Percentiles rank a stretch among this genome's conserved stretches.
Evolutionary conservation across 2,888 invertebrate genomes (phyloP).

Genomic region (Mimumesa dahlbomi): DNA sequence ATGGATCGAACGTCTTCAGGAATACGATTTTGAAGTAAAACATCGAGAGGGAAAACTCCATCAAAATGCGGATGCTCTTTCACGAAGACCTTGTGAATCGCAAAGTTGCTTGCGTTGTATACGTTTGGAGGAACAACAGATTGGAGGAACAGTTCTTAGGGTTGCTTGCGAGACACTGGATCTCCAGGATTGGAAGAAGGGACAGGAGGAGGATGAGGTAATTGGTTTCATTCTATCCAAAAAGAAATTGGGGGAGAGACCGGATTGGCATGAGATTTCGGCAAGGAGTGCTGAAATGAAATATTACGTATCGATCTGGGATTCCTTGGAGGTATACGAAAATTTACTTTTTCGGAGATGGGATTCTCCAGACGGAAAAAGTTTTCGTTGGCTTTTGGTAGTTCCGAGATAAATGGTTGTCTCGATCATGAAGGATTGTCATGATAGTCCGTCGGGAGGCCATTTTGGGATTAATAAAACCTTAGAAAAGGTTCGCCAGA

Average conservation of each 20-base stretch:
- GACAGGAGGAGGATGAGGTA: not conserved
- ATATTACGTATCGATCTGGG: not conserved
- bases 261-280: not conserved
- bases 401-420: not conserved
- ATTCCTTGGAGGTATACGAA: not conserved
- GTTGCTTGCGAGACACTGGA: not conserved
- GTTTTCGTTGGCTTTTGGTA: not conserved
- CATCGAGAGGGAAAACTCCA: not conserved
- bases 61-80: not conserved
- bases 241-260: not conserved
- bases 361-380: not conserved
- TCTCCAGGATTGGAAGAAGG: not conserved
- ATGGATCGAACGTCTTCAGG: not conserved
- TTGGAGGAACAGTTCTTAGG: not conserved
- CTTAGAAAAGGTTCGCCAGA: not conserved
- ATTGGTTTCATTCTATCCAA: not conserved
- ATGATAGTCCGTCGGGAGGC: not conserved
- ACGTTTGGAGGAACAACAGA: not conserved
- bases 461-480: slow-evolving; percentile 2
- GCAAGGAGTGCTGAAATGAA: not conserved
- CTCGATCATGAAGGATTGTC: not conserved
- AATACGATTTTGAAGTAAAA: not conserved
- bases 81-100: not conserved
- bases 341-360: not conserved
- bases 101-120: not conserved